phyloP scores from a whole-genome alignment of 2,888 invertebrate species.

The Mactromeris polynyma region DNA sequence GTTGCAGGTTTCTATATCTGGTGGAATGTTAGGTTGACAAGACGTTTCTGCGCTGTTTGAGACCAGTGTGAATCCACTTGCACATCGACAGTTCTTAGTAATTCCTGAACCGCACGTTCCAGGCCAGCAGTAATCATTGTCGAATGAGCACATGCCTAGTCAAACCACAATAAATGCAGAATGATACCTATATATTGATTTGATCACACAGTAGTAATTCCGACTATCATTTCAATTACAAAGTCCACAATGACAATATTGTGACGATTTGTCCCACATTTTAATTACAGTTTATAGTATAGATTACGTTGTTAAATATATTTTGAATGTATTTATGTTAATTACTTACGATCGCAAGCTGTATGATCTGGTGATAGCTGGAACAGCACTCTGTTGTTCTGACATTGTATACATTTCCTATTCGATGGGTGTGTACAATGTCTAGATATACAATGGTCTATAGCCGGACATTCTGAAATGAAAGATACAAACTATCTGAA shows the following conservation, averaged over 20 bases:
- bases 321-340: background rate
- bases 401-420: conserved; percentile 17
- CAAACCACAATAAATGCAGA: no score
- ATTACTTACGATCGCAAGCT: conserved; percentile 28
- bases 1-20: conserved; percentile 18
- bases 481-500: background rate
- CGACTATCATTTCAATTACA: background rate
- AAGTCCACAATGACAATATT: background rate
- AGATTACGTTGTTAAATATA: background rate
- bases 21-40: conserved; percentile 32
- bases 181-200: no score
- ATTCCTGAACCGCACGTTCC: conserved; percentile 21
- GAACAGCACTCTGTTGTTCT: conserved; percentile 3
- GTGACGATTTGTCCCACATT: background rate
- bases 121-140: conserved; percentile 44
- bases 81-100: conserved; percentile 26
- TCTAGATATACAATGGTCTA: conserved; percentile 19
- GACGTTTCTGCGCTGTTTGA: background rate
- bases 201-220: background rate
- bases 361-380: background rate
- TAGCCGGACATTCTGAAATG: conserved; percentile 20
- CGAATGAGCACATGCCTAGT: conserved; percentile 23
- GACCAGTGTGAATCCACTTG: conserved; percentile 13
- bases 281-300: background rate
- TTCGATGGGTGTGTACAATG: conserved; percentile 21